Conservation (phyloP, 2,113 vertebrate species). For the Aegypius monachus region DNA sequence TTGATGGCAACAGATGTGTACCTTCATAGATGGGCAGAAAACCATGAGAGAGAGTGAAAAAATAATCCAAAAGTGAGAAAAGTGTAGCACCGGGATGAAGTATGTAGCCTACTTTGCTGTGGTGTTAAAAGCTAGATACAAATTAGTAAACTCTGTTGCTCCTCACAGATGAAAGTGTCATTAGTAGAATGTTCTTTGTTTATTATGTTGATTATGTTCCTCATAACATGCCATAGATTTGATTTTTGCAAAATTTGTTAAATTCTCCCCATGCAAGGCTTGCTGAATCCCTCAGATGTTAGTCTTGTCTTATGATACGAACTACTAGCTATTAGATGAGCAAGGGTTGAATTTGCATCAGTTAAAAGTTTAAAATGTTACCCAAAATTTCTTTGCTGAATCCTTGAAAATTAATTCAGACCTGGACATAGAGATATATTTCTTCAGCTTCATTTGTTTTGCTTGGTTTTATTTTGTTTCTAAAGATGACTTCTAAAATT, state of each 20-base stretch:
- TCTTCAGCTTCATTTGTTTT: background rate
- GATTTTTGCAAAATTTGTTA: background rate
- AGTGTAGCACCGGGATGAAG: background rate
- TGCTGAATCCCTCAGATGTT: background rate
- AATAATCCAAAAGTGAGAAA: background rate
- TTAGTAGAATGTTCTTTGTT: background rate
- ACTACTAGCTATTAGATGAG: background rate
- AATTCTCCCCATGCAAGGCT: background rate
- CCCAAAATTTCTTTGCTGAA: background rate
- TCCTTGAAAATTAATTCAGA: background rate
- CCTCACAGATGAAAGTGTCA: background rate
- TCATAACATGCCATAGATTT: background rate
- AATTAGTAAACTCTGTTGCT: background rate
- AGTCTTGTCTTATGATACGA: background rate
- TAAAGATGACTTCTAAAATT: background rate
- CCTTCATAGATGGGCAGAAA: constrained; percentile 24
- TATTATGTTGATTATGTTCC: background rate
- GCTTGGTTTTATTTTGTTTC: background rate
- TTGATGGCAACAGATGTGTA: constrained; percentile 67
- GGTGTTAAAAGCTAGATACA: background rate
- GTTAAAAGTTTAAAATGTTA: background rate
- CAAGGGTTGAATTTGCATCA: background rate
- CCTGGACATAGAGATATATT: background rate
- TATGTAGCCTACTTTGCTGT: background rate
- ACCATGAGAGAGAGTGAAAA: background rate